Conservation (phyloP, 2,888 invertebrate species). For the Folsomia manolachei region DNA sequence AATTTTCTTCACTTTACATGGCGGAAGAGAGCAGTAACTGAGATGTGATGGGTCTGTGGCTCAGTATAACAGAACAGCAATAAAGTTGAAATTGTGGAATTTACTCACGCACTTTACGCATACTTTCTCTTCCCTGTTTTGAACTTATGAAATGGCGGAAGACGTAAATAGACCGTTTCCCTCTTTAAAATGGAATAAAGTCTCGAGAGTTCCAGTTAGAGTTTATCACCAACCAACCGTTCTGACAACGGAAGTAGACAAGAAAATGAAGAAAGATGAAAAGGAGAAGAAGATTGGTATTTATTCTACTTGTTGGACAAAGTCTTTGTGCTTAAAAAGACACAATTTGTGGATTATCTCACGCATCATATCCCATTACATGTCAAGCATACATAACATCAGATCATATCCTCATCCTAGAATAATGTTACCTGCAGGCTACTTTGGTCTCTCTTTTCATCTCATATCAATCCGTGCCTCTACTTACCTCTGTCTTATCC, state of each 20-base stretch:
- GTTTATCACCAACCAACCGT: no score
- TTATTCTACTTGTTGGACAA: background rate
- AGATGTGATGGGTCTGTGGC: no score
- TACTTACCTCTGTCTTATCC: background rate
- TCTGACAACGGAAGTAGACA: no score
- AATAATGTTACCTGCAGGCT: background rate
- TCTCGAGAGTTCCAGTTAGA: background rate
- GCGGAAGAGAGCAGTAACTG: no score
- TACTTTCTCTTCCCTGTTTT: background rate
- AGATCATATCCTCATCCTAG: background rate
- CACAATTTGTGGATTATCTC: background rate
- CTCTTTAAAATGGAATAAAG: slow-evolving; percentile 2
- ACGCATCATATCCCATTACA: background rate
- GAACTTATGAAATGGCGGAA: background rate
- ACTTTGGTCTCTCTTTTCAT: background rate
- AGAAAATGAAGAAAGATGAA: background rate
- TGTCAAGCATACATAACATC: background rate
- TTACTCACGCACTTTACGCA: slow-evolving; percentile 1
- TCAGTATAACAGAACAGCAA: no score
- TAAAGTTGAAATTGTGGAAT: background rate
- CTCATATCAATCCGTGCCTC: background rate
- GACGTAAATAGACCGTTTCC: background rate
- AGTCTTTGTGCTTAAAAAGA: background rate
- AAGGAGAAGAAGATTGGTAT: background rate
- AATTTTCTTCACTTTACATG: no score